Evolutionary conservation across 2,113 vertebrate species (phyloP).

Genomic region (Prietella phreatophila): DNA sequence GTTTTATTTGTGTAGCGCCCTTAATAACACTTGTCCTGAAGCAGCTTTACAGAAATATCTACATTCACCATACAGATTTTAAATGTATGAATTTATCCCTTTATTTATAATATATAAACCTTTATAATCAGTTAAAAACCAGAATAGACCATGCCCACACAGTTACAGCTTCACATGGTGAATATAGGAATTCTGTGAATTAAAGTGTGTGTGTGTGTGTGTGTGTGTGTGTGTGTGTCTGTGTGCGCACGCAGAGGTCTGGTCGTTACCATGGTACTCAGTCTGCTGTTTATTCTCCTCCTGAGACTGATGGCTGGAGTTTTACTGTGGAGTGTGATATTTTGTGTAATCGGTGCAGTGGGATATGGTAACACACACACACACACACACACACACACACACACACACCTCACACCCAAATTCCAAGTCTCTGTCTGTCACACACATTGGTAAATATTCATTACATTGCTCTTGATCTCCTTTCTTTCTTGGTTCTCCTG

Average conservation of each 20-base stretch:
- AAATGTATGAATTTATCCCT: too few species aligned
- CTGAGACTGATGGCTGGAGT: constrained; percentile 86
- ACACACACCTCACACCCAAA: neutral
- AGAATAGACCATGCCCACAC: neutral
- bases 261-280: constrained; percentile 87
- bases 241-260: constrained; percentile 73
- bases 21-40: too few species aligned
- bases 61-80: too few species aligned
- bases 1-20: too few species aligned
- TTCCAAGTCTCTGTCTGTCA: neutral
- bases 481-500: constrained; percentile 14
- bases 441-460: neutral
- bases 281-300: constrained; percentile 86
- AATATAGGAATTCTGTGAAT: neutral
- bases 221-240: neutral
- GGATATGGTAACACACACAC: constrained; percentile 79
- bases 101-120: neutral
- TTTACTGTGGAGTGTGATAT: constrained; percentile 87
- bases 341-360: constrained; percentile 79
- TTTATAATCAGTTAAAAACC: neutral
- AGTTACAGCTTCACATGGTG: neutral
- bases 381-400: constrained; percentile 9
- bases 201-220: neutral
- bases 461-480: neutral
- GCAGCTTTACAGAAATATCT: too few species aligned